A percentile compares a stretch with the other conserved stretches of the same genome.
Conservation (phyloP, 2,797 vertebrate genomes). For the Acanthis flammea region DNA sequence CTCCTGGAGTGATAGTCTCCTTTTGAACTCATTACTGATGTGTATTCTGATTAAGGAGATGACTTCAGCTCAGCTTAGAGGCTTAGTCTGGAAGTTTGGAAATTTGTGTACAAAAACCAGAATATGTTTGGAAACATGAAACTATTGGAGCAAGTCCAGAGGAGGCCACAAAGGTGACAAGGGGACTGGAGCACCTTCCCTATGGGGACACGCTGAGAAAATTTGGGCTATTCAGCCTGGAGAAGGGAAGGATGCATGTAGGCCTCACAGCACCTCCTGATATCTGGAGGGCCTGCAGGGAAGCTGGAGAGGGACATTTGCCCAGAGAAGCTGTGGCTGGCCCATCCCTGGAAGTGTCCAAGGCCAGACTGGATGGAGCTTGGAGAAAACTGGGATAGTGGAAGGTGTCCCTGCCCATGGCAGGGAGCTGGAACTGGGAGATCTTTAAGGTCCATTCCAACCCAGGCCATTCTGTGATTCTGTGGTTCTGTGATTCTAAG, state of each 20-base stretch:
- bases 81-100: background rate
- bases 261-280: background rate
- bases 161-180: background rate
- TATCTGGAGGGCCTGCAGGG: background rate
- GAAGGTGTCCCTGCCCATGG: background rate
- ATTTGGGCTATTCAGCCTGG: background rate
- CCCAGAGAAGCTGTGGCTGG: background rate
- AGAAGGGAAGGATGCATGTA: background rate
- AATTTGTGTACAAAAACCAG: background rate
- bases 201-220: background rate
- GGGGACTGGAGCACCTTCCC: background rate
- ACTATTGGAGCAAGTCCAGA: background rate
- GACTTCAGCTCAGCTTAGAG: background rate
- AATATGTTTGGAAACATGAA: background rate
- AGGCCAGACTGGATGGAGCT: background rate
- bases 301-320: background rate
- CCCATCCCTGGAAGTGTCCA: background rate
- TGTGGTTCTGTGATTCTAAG: background rate
- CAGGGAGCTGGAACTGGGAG: accelerated
- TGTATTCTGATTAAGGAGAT: background rate
- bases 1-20: background rate
- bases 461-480: background rate
- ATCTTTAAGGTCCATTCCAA: background rate
- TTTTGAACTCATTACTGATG: background rate
- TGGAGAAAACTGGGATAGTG: accelerated